Conservation (phyloP, 2,888 invertebrate species). For the Pollenia griseotomentosa region DNA sequence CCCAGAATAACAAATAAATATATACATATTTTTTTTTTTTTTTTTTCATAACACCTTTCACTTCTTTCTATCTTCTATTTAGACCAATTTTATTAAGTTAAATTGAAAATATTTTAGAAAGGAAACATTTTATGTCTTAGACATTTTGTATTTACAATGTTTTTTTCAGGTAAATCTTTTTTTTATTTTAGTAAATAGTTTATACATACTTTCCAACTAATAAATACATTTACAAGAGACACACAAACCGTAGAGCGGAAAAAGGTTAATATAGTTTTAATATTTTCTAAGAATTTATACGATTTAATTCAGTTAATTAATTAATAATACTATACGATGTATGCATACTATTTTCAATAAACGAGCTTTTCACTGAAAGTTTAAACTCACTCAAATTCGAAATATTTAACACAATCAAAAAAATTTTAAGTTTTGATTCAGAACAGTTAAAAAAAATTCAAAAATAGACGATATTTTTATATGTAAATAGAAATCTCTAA, state of each 20-base stretch:
- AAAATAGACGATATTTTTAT: too few species aligned
- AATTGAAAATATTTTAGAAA: constrained; percentile 12
- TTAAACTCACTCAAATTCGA: too few species aligned
- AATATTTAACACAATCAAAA: too few species aligned
- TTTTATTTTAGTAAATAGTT: neutral
- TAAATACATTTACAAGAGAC: constrained; percentile 61
- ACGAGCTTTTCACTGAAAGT: too few species aligned
- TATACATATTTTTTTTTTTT: constrained; percentile 13
- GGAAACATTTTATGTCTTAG: neutral
- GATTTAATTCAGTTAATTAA: neutral
- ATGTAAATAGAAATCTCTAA: too few species aligned
- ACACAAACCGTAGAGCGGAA: constrained; percentile 76
- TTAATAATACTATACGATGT: constrained; percentile 44
- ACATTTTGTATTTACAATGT: constrained; percentile 14
- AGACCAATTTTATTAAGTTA: constrained; percentile 32
- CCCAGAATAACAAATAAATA: constrained; percentile 79
- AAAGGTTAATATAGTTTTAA: constrained; percentile 75
- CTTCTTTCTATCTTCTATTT: neutral
- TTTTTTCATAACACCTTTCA: constrained; percentile 58
- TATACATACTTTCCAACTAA: constrained; percentile 7
- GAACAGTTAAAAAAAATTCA: too few species aligned
- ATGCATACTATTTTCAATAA: constrained; percentile 56
- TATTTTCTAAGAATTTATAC: constrained; percentile 1
- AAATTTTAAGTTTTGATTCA: too few species aligned
- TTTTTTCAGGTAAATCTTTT: constrained; percentile 19